Percentiles rank a stretch among this genome's conserved stretches.
Evolutionary conservation across 2,888 invertebrate species (phyloP).

Genomic region (Diogma glabrata): DNA sequence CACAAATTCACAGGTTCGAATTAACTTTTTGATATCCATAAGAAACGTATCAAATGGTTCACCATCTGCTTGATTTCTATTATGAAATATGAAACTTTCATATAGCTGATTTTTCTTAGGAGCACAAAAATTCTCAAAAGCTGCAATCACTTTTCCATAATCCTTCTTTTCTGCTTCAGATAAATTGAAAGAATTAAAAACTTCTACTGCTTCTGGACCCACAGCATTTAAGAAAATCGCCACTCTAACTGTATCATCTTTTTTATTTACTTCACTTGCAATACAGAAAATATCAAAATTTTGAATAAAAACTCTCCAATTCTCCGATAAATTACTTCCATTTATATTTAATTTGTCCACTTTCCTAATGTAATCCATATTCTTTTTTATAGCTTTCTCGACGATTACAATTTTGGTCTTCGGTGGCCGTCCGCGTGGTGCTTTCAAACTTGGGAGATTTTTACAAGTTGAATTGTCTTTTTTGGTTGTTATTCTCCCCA

Average conservation of each 20-base stretch:
- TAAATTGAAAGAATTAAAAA: conserved; percentile 22
- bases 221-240: conserved; percentile 22
- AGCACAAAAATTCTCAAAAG: conserved; percentile 15
- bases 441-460: no score
- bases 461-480: no score
- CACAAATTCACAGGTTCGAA: conserved; percentile 10
- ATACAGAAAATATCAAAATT: conserved; percentile 21
- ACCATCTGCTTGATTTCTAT: conserved; percentile 1
- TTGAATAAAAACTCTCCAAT: conserved; percentile 22
- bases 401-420: conserved; percentile 6
- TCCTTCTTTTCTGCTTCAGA: conserved; percentile 15
- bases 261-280: conserved; percentile 20
- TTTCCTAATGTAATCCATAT: conserved; percentile 16
- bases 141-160: conserved; percentile 14
- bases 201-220: conserved; percentile 23
- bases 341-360: conserved; percentile 17
- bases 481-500: no score
- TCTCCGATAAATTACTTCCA: conserved; percentile 20
- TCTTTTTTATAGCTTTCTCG: no score
- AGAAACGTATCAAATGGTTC: conserved; percentile 14
- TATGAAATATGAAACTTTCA: conserved; percentile 9
- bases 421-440: conserved; percentile 15
- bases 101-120: conserved; percentile 13
- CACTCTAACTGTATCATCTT: conserved; percentile 18
- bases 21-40: conserved; percentile 14